phyloP scores from a whole-genome alignment of 2,797 vertebrate species.

The Thalassophryne amazonica region DNA sequence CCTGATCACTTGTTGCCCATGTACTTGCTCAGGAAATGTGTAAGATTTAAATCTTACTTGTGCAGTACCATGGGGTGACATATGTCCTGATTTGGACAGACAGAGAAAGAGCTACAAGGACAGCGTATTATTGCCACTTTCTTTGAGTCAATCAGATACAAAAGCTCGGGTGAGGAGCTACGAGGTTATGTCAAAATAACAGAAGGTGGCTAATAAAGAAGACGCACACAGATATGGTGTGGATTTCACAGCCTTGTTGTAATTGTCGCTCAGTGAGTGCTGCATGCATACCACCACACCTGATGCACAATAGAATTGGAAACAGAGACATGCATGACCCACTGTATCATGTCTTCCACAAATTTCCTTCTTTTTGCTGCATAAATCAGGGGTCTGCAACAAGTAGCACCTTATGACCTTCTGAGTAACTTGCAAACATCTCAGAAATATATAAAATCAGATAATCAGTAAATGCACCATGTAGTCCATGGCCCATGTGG shows the following conservation, averaged over 20 bases:
- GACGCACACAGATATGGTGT: too few relatives aligned
- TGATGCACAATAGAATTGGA: constrained; percentile 30
- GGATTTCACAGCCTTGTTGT: constrained; percentile 14
- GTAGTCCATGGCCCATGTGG: too few relatives aligned
- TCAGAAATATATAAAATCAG: too few relatives aligned
- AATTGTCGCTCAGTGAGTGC: constrained; percentile 5
- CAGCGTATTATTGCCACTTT: constrained; percentile 40
- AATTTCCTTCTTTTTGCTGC: constrained; percentile 26
- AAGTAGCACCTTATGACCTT: constrained; percentile 54
- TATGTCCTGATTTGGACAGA: too few relatives aligned
- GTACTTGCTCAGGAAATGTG: too few relatives aligned
- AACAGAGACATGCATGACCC: constrained; percentile 27
- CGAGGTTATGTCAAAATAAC: constrained; percentile 58
- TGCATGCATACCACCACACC: constrained; percentile 7
- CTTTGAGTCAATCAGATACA: constrained; percentile 50
- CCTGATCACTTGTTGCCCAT: too few relatives aligned
- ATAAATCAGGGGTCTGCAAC: too few relatives aligned
- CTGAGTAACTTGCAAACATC: too few relatives aligned
- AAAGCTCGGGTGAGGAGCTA: constrained; percentile 37
- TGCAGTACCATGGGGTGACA: too few relatives aligned
- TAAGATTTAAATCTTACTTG: too few relatives aligned
- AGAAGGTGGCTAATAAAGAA: constrained; percentile 47
- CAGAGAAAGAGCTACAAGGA: constrained; percentile 52
- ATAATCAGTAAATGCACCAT: too few relatives aligned
- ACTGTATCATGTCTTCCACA: constrained; percentile 37